These are phyloP conservation scores for Raja brachyura DNA, from an alignment of 2,113 vertebrate species.

Conservation along the genomic window DNA sequence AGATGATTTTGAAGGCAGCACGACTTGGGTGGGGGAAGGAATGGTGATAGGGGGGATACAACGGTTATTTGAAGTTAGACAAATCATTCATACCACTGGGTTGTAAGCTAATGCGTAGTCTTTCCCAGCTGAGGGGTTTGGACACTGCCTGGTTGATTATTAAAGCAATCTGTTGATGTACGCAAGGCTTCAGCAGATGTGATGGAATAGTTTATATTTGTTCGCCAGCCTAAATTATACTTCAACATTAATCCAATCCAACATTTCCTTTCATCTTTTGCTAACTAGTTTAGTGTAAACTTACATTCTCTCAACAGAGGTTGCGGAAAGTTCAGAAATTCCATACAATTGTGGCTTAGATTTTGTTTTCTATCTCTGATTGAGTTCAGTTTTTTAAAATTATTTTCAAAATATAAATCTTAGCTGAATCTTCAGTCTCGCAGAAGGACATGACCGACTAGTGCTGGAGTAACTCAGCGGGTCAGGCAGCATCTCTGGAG, in stretches of 20 bases:
- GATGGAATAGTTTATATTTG: background rate
- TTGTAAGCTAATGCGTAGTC: background rate
- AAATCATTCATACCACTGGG: background rate
- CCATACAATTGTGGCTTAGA: too few relatives aligned
- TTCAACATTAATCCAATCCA: background rate
- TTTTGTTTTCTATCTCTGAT: too few relatives aligned
- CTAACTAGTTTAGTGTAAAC: background rate
- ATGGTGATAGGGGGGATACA: too few relatives aligned
- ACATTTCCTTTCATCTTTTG: background rate
- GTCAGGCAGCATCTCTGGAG: too few relatives aligned
- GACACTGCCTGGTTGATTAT: background rate
- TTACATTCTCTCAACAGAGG: background rate
- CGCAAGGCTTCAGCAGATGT: background rate
- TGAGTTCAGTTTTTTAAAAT: too few relatives aligned
- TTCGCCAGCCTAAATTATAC: background rate
- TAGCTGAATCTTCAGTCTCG: too few relatives aligned
- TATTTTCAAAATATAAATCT: too few relatives aligned
- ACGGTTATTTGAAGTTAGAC: too few relatives aligned
- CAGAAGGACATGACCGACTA: too few relatives aligned
- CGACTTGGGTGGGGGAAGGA: too few relatives aligned
- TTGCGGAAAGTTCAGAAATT: background rate
- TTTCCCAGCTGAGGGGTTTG: background rate
- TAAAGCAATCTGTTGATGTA: background rate
- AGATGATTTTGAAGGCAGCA: too few relatives aligned
- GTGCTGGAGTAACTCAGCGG: too few relatives aligned